phyloP scores from a whole-genome alignment of 2,113 vertebrate species.

The Xyliphius kryptos region DNA sequence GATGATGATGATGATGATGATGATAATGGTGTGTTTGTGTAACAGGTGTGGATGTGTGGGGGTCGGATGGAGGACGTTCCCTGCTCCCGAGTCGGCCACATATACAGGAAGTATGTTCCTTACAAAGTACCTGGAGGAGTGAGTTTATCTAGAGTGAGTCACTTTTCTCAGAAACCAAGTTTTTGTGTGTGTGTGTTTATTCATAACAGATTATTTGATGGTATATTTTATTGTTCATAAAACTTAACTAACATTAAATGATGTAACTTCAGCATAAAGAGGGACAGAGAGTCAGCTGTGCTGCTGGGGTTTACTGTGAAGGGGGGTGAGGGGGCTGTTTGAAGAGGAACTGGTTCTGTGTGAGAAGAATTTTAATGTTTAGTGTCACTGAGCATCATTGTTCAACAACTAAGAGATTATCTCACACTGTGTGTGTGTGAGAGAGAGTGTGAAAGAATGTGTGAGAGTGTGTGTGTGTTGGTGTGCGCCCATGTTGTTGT shows the following conservation, averaged over 20 bases:
- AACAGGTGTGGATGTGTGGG: conserved; percentile 70
- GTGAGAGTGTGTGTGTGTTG: conserved; percentile 11
- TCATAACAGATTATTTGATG: too few relatives aligned
- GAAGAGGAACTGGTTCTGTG: not conserved
- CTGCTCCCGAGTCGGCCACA: conserved; percentile 94
- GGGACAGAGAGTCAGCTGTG: too few relatives aligned
- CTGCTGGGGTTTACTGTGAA: too few relatives aligned
- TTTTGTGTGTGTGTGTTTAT: not conserved
- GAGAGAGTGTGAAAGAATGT: not conserved
- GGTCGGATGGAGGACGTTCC: conserved; percentile 73
- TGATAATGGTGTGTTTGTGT: not conserved
- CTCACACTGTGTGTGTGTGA: not conserved
- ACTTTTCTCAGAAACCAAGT: too few relatives aligned
- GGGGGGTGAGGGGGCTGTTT: not conserved
- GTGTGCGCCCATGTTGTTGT: too few relatives aligned
- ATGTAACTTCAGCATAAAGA: too few relatives aligned
- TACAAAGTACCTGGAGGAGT: conserved; percentile 94
- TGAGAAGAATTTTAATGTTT: conserved; percentile 17
- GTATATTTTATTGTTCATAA: too few relatives aligned
- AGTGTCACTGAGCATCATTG: conserved; percentile 20
- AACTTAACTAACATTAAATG: too few relatives aligned
- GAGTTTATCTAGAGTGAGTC: conserved; percentile 83
- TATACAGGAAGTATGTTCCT: conserved; percentile 96
- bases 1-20: not conserved
- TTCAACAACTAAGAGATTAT: not conserved